Base-by-base conservation (phyloP, 1,140 invertebrate species). In the Meloidogyne floridensis region DNA sequence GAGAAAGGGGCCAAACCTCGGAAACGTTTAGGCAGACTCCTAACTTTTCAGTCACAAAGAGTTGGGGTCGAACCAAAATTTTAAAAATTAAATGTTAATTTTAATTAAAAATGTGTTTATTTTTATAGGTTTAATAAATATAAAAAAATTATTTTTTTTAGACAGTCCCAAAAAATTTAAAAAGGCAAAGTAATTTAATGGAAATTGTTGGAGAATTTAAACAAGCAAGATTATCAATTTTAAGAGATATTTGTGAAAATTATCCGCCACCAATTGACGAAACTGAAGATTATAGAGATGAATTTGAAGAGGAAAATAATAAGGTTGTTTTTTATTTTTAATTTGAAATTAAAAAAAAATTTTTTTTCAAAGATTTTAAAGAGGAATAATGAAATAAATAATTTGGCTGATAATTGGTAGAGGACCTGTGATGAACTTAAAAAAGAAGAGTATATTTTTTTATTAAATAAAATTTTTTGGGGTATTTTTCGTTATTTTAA, bases 101-200 rank as follows among this genome's bases (percentile, higher is more conserved):
- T 32, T 32, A 32, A 32, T 32, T 32, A 32, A 32, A 32, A 32
- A 32, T 32, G 32, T 32, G 32, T 32, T 32, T 32, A 32, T 32
- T 32, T 32, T 32, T 32, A 32, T 32, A 32, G 32, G 32, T 77
- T 32, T 11, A 65, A 59, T 20, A 13, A 18, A 74, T 15, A 18
- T 18, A 15, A 6, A 71, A 70, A 20, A 20, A 65, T 76, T 32
- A 32, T 32, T 32, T 32, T 32, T 32, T 32, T 53, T 43, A 87
- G 72, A 85, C 84, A 42, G 84, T 85, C 8, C 84, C 84, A 18
- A 85, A 85, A 75, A 85, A 85, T 53, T 11, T 85, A 32, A 85
- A 69, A 20, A 54, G 54, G 3, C 82, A 76, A 15, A 59, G 75
- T 10, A 83, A 83, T 43, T 53, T 83, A 43, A 47, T 73, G 51